Percentiles rank a stretch among this genome's conserved stretches.
Conservation (phyloP, 2,797 vertebrate genomes). For the Lithobates pipiens region DNA sequence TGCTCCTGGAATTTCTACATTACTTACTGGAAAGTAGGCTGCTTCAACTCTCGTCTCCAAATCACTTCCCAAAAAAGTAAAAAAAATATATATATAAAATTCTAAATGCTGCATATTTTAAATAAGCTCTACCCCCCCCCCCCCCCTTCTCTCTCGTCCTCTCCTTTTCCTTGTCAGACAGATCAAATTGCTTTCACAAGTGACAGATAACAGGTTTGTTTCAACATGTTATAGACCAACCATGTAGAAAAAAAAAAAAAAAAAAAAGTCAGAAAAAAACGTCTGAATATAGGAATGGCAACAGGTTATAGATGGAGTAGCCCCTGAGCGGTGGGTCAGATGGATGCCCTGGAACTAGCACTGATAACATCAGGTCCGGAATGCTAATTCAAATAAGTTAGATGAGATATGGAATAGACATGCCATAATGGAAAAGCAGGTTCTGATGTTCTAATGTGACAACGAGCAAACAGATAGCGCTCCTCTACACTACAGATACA, state of each 20-base stretch:
- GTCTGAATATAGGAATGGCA: background rate
- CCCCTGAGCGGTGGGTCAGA: conserved; percentile 3
- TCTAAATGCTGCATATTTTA: conserved; percentile 42
- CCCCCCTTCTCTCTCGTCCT: conserved; percentile 61
- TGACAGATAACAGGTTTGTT: conserved; percentile 76
- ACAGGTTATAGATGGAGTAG: conserved; percentile 18
- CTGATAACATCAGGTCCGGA: conserved; percentile 33
- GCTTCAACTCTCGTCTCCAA: conserved; percentile 84
- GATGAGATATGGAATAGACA: conserved; percentile 2
- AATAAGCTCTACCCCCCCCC: conserved; percentile 57
- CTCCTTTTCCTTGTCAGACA: conserved; percentile 66
- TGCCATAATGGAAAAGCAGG: background rate
- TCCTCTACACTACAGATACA: background rate
- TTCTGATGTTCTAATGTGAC: background rate
- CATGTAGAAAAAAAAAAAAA: conserved; percentile 6
- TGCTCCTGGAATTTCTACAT: conserved; percentile 86
- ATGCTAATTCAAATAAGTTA: conserved; percentile 6
- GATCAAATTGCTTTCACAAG: conserved; percentile 78
- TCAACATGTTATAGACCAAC: conserved; percentile 71
- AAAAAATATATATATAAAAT: conserved; percentile 49
- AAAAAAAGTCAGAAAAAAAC: background rate
- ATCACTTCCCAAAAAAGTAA: conserved; percentile 77
- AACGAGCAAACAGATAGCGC: background rate
- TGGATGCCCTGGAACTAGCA: background rate
- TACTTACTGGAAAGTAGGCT: conserved; percentile 87